phyloP scores from a whole-genome alignment of 2,113 vertebrate genomes.

The Podiceps cristatus region DNA sequence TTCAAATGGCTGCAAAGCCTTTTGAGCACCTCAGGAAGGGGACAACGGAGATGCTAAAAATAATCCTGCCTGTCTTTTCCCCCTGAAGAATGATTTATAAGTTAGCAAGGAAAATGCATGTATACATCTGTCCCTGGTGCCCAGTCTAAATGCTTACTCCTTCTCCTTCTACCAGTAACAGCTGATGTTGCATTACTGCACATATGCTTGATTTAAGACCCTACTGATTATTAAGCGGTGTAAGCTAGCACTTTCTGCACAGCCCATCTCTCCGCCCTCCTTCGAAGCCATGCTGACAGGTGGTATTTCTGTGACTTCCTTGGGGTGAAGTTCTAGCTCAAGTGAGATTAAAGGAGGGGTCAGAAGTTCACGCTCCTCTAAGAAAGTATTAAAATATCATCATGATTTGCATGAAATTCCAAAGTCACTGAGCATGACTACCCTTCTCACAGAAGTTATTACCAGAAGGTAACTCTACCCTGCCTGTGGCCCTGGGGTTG shows the following conservation, averaged over 20 bases:
- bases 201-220: neutral
- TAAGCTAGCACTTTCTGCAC: neutral
- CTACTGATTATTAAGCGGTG: neutral
- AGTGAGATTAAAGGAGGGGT: conserved; percentile 6
- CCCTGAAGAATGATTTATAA: neutral
- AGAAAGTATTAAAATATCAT: neutral
- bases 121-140: neutral
- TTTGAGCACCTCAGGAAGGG: neutral
- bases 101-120: neutral
- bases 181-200: neutral
- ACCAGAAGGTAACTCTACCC: neutral
- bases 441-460: neutral
- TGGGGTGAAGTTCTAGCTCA: neutral
- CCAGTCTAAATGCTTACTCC: neutral
- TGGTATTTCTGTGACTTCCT: conserved; percentile 13
- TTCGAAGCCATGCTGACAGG: neutral
- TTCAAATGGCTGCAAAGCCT: neutral
- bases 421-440: neutral
- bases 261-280: neutral
- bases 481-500: neutral
- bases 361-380: neutral
- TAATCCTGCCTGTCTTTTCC: neutral
- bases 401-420: neutral
- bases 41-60: neutral
- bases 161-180: neutral